A percentile compares a stretch with the other conserved stretches of the same genome.
These are phyloP conservation scores for Machaerirhynchus nigripectus DNA, from an alignment of 2,113 vertebrate genomes.

Conservation along the genomic window DNA sequence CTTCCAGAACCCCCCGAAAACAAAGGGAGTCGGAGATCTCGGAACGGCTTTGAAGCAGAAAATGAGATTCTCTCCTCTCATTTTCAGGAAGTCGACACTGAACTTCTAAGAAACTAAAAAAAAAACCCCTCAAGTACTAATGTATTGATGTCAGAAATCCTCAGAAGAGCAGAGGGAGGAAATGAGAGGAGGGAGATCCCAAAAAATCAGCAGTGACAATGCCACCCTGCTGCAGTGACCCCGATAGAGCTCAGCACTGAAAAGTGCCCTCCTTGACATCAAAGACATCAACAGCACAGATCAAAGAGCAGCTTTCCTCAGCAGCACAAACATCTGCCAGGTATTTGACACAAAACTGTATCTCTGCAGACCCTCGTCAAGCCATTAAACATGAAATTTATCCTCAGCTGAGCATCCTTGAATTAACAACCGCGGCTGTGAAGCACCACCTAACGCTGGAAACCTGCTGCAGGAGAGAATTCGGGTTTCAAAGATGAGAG, in stretches of 20 bases:
- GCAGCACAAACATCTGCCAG: neutral
- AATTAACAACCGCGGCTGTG: neutral
- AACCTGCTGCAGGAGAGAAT: neutral
- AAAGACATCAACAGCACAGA: neutral
- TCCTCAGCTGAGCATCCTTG: neutral
- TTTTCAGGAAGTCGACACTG: neutral
- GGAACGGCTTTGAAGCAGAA: constrained; percentile 49
- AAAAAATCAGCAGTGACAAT: neutral
- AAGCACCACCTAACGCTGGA: neutral
- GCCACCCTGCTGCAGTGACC: neutral
- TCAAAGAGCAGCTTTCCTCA: neutral
- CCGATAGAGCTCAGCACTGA: neutral
- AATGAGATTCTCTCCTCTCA: constrained; percentile 21
- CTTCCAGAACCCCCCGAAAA: constrained; percentile 9
- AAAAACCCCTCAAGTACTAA: neutral
- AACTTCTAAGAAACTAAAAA: constrained; percentile 13
- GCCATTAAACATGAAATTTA: neutral
- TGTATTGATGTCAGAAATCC: neutral
- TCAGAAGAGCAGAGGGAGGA: neutral
- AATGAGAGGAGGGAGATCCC: constrained; percentile 7
- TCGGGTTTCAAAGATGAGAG: accelerated
- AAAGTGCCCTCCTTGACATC: neutral
- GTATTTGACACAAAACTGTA: neutral
- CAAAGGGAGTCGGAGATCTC: neutral
- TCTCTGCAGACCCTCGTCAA: neutral